phyloP scores from a whole-genome alignment of 2,113 vertebrate genomes.

The Hemiscyllium ocellatum region DNA sequence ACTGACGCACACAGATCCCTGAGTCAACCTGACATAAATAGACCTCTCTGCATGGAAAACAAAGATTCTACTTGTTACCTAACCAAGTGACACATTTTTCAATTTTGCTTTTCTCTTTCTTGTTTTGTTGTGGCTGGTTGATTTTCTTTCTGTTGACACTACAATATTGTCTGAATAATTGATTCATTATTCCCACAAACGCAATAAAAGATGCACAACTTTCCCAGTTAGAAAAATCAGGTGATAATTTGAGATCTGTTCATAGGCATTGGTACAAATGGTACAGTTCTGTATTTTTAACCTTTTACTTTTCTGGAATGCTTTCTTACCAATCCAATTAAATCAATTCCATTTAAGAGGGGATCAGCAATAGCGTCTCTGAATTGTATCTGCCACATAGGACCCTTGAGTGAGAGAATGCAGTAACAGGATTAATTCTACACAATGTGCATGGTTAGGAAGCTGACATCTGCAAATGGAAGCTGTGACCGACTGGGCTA shows the following conservation, averaged over 20 bases:
- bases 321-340: not conserved
- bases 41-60: not conserved
- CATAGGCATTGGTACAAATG: not conserved
- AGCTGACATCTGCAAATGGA: not conserved
- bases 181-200: not conserved
- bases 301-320: not conserved
- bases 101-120: not conserved
- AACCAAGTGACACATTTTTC: not conserved
- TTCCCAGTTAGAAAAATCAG: not conserved
- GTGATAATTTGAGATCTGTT: not conserved
- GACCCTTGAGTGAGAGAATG: not conserved
- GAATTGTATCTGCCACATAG: not conserved
- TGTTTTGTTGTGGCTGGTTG: not conserved
- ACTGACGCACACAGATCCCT: not conserved
- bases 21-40: not conserved
- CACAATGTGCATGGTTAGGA: not conserved
- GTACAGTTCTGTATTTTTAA: not conserved
- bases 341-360: not conserved
- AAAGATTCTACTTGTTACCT: not conserved
- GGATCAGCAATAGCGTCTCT: not conserved
- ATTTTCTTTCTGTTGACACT: not conserved
- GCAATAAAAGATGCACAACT: not conserved
- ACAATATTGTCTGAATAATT: constrained; percentile 2
- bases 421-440: not conserved
- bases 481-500: not conserved